Conservation (phyloP, 2,797 vertebrate genomes). For the Parambassis ranga region DNA sequence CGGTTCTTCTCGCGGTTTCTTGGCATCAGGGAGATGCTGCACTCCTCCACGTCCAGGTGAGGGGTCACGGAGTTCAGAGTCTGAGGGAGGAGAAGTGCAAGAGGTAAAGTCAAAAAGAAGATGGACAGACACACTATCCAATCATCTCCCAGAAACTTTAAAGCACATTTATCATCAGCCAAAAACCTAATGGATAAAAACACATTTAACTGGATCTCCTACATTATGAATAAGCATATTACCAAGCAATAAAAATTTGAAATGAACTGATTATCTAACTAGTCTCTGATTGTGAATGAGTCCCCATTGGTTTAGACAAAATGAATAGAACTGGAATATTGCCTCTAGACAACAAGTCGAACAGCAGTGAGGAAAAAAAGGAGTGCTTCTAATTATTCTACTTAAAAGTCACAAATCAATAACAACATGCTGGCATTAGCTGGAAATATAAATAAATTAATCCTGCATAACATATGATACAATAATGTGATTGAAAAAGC, state of each 20-base stretch:
- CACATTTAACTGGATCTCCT: conserved; percentile 49
- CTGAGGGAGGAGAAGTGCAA: conserved; percentile 61
- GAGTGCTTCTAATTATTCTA: conserved; percentile 15
- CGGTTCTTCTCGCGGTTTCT: conserved; percentile 95
- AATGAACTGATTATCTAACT: conserved; percentile 63
- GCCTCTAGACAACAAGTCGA: background rate
- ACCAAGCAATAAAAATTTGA: conserved; percentile 53
- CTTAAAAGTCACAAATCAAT: conserved; percentile 48
- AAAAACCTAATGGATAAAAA: conserved; percentile 63
- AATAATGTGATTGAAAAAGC: background rate
- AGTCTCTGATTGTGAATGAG: conserved; percentile 45
- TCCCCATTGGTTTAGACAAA: conserved; percentile 46
- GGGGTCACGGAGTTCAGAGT: conserved; percentile 95
- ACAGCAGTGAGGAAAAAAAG: background rate
- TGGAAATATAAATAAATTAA: no score
- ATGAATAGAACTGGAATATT: conserved; percentile 41
- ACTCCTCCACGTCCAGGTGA: conserved; percentile 92
- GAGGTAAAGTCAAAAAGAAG: background rate
- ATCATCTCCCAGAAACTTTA: conserved; percentile 45
- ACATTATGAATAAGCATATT: conserved; percentile 63
- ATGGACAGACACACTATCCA: conserved; percentile 22
- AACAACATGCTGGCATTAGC: conserved; percentile 10
- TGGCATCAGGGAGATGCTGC: conserved; percentile 92
- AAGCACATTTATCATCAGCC: conserved; percentile 49
- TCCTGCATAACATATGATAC: no score